Conservation (phyloP, 2,113 vertebrate species). For the Pristiophorus japonicus region DNA sequence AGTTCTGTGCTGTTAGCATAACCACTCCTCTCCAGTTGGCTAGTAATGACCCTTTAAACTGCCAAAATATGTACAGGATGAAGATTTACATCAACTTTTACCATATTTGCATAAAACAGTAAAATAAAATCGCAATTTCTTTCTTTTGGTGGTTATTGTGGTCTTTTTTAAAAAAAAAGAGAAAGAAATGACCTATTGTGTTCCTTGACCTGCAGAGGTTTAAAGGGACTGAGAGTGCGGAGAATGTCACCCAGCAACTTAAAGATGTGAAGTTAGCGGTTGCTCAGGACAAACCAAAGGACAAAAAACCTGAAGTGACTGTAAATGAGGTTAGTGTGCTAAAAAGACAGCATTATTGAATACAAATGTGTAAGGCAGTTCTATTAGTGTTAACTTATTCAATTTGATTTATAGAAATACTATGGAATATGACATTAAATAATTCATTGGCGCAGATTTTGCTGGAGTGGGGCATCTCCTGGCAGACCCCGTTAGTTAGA, state of each 20-base stretch:
- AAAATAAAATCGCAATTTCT: not conserved
- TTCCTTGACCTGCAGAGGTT: constrained; percentile 63
- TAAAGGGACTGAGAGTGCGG: constrained; percentile 73
- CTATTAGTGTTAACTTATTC: not conserved
- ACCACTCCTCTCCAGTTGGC: not conserved
- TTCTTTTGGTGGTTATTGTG: not conserved
- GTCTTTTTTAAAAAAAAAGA: not conserved
- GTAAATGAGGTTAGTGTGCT: constrained; percentile 67
- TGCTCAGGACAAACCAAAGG: constrained; percentile 71
- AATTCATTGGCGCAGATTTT: not conserved
- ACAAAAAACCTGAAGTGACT: constrained; percentile 62
- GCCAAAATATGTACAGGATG: not conserved
- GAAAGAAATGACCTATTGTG: too few relatives aligned
- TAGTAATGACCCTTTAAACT: not conserved
- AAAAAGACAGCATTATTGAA: not conserved
- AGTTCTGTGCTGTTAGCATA: not conserved
- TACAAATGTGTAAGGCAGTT: not conserved
- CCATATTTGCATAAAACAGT: not conserved
- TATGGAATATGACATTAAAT: not conserved
- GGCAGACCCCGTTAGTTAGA: not conserved
- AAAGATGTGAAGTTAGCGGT: constrained; percentile 66
- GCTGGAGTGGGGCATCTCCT: not conserved
- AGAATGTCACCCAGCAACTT: constrained; percentile 63
- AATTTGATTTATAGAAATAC: not conserved
- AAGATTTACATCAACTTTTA: not conserved